These are phyloP conservation scores for Vombatus ursinus DNA, from an alignment of 2,113 vertebrate genomes.

Conservation along the genomic window DNA sequence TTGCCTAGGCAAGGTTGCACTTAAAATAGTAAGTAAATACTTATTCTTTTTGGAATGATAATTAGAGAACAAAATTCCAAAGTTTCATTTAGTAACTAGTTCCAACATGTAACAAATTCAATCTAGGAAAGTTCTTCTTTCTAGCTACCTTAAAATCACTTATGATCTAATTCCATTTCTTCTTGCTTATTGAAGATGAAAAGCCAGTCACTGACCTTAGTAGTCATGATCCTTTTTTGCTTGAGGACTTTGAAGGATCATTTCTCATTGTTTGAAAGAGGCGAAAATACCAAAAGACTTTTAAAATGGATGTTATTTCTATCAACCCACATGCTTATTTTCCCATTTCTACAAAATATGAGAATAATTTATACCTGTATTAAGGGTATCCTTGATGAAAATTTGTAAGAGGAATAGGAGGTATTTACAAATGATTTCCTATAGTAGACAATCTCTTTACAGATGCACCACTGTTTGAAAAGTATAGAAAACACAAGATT, in stretches of 20 bases:
- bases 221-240: constrained; percentile 32
- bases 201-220: constrained; percentile 32
- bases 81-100: constrained; percentile 6
- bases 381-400: neutral
- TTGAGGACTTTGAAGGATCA: neutral
- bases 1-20: constrained; percentile 14
- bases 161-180: constrained; percentile 23
- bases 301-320: neutral
- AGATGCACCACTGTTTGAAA: neutral
- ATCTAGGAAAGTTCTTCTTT: constrained; percentile 24
- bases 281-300: neutral
- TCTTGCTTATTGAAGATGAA: neutral
- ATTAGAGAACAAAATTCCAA: neutral
- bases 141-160: constrained; percentile 42
- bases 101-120: neutral
- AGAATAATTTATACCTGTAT: neutral
- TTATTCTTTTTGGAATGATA: neutral
- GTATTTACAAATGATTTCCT: neutral
- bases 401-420: neutral
- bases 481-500: neutral
- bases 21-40: neutral
- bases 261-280: neutral
- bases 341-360: neutral
- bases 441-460: neutral
- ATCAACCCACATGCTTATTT: neutral